Conservation (phyloP, 2,888 invertebrate species). For the Agrilus mali region DNA sequence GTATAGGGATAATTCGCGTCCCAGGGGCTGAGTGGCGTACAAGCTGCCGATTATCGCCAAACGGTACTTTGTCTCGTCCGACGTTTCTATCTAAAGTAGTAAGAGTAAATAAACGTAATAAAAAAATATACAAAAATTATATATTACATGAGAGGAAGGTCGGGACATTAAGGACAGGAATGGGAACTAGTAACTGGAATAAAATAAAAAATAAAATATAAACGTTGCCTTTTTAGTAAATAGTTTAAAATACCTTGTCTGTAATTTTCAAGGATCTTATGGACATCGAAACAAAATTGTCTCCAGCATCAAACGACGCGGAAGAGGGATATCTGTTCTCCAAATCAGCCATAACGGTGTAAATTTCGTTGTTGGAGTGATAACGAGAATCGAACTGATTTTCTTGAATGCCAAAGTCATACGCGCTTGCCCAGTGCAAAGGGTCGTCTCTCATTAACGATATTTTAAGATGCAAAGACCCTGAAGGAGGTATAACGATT, state of each 20-base stretch:
- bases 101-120: constrained; percentile 1
- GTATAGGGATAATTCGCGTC: constrained; percentile 72
- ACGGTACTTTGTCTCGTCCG: constrained; percentile 72
- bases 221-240: background rate
- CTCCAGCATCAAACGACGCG: constrained; percentile 59
- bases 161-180: too few relatives aligned
- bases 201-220: background rate
- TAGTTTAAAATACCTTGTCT: constrained; percentile 42
- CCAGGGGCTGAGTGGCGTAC: constrained; percentile 68
- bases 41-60: constrained; percentile 75
- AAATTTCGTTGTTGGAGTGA: constrained; percentile 51
- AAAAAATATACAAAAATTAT: constrained; percentile 4
- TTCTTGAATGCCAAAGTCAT: constrained; percentile 58
- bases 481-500: constrained; percentile 46
- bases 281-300: constrained; percentile 49
- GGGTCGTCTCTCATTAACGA: constrained; percentile 71
- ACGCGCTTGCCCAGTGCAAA: constrained; percentile 71
- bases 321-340: constrained; percentile 54
- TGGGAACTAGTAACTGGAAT: background rate
- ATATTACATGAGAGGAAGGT: background rate
- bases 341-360: constrained; percentile 49
- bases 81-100: constrained; percentile 51
- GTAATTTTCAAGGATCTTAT: constrained; percentile 64
- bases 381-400: constrained; percentile 55
- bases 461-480: constrained; percentile 56